Conservation (phyloP, 2,113 vertebrate species). For the Gadus macrocephalus region DNA sequence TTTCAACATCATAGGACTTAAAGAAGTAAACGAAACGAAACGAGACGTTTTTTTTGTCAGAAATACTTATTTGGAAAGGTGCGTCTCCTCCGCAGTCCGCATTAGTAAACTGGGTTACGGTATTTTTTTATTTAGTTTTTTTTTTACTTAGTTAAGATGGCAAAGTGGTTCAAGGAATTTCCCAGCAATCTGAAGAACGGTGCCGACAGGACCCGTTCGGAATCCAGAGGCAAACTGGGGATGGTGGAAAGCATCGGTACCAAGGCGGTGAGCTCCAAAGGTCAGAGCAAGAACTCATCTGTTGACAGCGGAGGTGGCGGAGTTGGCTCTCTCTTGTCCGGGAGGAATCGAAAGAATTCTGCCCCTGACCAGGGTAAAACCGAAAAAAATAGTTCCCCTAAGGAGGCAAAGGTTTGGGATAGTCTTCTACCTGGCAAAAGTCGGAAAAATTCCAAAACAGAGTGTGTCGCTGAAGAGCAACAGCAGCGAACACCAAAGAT, state of each 20-base stretch:
- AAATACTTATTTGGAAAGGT: constrained; percentile 51
- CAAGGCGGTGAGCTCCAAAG: constrained; percentile 47
- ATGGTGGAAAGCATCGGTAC: constrained; percentile 58
- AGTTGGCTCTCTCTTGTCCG: constrained; percentile 57
- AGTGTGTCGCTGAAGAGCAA: constrained; percentile 57
- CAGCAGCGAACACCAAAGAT: constrained; percentile 56
- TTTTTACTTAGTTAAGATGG: constrained; percentile 67
- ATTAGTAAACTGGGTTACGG: constrained; percentile 52
- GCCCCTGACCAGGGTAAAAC: constrained; percentile 60
- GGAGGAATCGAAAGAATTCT: constrained; percentile 79
- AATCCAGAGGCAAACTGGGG: constrained; percentile 64
- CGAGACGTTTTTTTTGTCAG: constrained; percentile 61
- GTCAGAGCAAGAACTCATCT: constrained; percentile 65
- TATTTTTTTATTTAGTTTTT: constrained; percentile 1
- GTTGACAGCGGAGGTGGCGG: constrained; percentile 38
- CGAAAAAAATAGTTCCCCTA: constrained; percentile 26
- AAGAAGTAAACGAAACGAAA: constrained; percentile 26
- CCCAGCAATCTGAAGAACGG: constrained; percentile 82
- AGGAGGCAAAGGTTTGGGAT: constrained; percentile 73
- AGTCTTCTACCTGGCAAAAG: constrained; percentile 77
- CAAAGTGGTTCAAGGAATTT: constrained; percentile 90
- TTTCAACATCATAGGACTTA: background rate
- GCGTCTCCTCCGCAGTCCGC: constrained; percentile 50
- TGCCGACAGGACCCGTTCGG: constrained; percentile 73
- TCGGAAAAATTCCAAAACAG: constrained; percentile 75